phyloP scores from a whole-genome alignment of 2,797 vertebrate species.

The Brachyrhaphis roseni region DNA sequence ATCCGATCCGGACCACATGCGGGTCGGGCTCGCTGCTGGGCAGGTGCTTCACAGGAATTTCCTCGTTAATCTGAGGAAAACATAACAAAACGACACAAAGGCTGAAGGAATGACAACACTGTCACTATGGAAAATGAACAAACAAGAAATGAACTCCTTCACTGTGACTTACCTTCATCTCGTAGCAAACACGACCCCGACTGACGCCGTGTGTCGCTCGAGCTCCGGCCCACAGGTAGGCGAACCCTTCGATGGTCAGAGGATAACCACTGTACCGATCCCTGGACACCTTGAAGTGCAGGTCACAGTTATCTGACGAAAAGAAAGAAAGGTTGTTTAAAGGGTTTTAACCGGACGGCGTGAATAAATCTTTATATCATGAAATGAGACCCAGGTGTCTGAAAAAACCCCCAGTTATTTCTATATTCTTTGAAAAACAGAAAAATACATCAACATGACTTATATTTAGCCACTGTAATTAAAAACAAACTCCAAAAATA shows the following conservation, averaged over 20 bases:
- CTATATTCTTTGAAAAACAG: neutral
- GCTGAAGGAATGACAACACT: neutral
- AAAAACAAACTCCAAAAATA: neutral
- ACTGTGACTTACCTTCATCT: slow-evolving; percentile 87
- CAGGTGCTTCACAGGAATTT: slow-evolving; percentile 93
- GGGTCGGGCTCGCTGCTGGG: slow-evolving; percentile 91
- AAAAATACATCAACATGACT: neutral
- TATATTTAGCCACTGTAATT: neutral
- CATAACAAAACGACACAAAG: neutral
- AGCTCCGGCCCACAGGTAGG: slow-evolving; percentile 93
- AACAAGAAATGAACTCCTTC: neutral
- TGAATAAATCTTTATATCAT: neutral
- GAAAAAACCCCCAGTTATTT: neutral
- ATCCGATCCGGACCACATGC: slow-evolving; percentile 93
- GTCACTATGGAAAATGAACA: neutral
- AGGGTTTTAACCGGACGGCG: neutral
- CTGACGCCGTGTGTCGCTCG: slow-evolving; percentile 88
- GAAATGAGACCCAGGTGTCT: neutral
- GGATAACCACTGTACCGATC: slow-evolving; percentile 93
- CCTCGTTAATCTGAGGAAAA: slow-evolving; percentile 87
- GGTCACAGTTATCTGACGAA: slow-evolving; percentile 90
- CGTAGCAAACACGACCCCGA: slow-evolving; percentile 89
- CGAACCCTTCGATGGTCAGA: slow-evolving; percentile 93
- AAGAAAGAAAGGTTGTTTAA: neutral
- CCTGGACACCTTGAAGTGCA: slow-evolving; percentile 93